phyloP scores from a whole-genome alignment of 2,888 invertebrate genomes.

The Craniophora ligustri region DNA sequence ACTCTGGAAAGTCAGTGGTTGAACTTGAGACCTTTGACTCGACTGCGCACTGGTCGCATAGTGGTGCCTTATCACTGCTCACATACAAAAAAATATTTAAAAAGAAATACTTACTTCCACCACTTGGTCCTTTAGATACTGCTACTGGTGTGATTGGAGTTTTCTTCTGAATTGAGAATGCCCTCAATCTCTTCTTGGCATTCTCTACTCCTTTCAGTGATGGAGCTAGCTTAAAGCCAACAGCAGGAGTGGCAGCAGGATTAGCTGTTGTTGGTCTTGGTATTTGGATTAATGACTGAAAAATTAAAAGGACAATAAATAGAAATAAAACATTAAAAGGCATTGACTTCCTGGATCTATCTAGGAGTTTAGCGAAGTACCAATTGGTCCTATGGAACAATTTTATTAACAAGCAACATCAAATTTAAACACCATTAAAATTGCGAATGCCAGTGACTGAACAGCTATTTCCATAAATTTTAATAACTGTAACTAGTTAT shows the following conservation, averaged over 20 bases:
- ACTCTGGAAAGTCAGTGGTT: no score
- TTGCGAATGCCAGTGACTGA: no score
- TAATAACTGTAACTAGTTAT: no score
- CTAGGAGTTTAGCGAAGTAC: no score
- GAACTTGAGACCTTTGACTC: no score
- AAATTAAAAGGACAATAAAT: constrained; percentile 3
- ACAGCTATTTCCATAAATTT: no score
- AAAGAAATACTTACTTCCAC: constrained; percentile 66
- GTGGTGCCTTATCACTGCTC: no score
- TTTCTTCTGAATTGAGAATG: constrained; percentile 86
- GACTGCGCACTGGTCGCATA: no score
- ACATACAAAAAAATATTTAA: neutral
- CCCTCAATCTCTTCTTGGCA: constrained; percentile 82
- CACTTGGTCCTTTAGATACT: constrained; percentile 63
- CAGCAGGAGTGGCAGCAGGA: constrained; percentile 30
- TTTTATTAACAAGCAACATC: no score
- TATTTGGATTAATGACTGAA: constrained; percentile 32
- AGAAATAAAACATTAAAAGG: neutral
- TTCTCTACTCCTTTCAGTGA: constrained; percentile 77
- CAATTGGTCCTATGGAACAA: no score
- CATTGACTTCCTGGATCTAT: no score
- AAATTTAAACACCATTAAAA: no score
- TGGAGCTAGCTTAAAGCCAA: constrained; percentile 50
- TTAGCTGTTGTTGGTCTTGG: constrained; percentile 19
- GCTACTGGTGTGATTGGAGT: constrained; percentile 67